Evolutionary conservation across 2,888 invertebrate genomes (phyloP), one percentile per base, ranked within the genome.

Genomic region (Torymus auratus): DNA sequence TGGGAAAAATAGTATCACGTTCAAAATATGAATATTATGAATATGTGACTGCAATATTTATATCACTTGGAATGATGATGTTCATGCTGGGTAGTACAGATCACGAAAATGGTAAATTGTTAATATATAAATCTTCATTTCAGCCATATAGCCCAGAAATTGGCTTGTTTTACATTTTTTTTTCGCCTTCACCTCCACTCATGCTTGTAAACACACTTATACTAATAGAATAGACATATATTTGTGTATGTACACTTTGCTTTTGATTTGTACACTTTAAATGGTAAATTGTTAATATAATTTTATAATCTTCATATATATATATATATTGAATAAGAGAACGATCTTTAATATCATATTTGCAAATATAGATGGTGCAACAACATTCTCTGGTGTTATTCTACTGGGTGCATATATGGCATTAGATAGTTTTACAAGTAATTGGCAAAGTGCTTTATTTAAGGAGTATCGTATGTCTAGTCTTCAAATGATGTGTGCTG

Each of bases 361-460:
- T 70, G 56, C 15, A 64, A 72, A 73, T 87, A 67, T 88, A 92
- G 93, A 92, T 85, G 93, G 93, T 76, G 93, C 94, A 14, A 97
- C 97, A 14, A 96, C 97, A 20, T 89, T 95, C 85, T 96, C 98
- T 1, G 99, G 99, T 17, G 91, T 96, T 70, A 92, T 97, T 83
- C 94, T 99, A 83, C 93, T 99, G 85, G 93, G 94, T 83, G 95
- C 96, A 85, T 99, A 99, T 92, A 95, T 99, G 94, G 91, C 94
- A 74, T 96, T 98, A 91, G 99, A 99, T 92, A 97, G 98, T 90
- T 99, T 99, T 92, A 99, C 99, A 14, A 96, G 98, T 81, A 98
- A 98, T 91, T 99, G 99, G 99, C 99, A 99, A 92, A 96, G 96
- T 84, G 95, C 95, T 80, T 93, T 99, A 80, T 99, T 98, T 91